phyloP scores from a whole-genome alignment of 2,797 vertebrate genomes.

The Melanotaenia trifasciata region DNA sequence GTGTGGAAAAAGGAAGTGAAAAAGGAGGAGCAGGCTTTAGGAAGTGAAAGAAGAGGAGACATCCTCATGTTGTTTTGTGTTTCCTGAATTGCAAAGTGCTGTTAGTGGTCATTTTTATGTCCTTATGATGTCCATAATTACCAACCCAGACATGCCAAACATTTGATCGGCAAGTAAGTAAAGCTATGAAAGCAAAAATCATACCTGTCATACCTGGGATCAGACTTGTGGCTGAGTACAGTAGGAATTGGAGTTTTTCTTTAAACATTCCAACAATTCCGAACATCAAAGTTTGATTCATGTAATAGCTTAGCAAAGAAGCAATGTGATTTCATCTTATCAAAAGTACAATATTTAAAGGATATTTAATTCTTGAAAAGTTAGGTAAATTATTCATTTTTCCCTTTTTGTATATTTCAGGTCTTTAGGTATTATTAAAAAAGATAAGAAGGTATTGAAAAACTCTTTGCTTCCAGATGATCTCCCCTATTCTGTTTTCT shows the following conservation, averaged over 20 bases:
- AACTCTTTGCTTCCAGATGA: too few species aligned
- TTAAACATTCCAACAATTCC: too few species aligned
- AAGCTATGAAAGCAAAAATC: neutral
- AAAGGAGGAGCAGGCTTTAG: slow-evolving; percentile 35
- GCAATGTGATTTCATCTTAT: too few species aligned
- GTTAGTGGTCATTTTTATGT: neutral
- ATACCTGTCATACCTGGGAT: neutral
- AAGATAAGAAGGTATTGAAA: neutral
- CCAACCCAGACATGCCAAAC: neutral
- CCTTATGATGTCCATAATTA: neutral
- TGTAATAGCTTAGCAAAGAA: too few species aligned
- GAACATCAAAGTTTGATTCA: too few species aligned
- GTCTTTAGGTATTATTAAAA: neutral
- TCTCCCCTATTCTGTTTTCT: too few species aligned
- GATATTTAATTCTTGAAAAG: too few species aligned
- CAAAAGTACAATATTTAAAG: too few species aligned
- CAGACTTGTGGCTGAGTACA: neutral
- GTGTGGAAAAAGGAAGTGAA: slow-evolving; percentile 18
- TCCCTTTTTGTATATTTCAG: too few species aligned
- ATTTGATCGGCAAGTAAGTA: neutral
- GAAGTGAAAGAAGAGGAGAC: slow-evolving; percentile 11
- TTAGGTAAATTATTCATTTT: too few species aligned
- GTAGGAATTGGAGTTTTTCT: neutral
- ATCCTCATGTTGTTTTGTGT: too few species aligned
- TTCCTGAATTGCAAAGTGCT: neutral